Base-by-base conservation (phyloP, 1,140 invertebrate species). In the Papilio aristodemus region DNA sequence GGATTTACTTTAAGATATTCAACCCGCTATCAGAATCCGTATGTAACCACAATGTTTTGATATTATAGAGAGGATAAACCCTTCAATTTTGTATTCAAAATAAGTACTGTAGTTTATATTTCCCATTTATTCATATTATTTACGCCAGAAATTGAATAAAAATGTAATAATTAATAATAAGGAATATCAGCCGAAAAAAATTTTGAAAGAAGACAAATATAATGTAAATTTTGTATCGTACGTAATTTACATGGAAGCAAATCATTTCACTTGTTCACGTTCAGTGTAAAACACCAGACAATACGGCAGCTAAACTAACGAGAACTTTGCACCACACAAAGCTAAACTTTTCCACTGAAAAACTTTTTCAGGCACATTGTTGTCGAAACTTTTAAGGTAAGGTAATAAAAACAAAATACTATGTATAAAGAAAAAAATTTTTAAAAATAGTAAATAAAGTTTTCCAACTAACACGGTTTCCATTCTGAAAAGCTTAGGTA, bases 331-430 rank as follows among this genome's bases (percentile, higher is more conserved):
- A 14, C 19, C 14, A 43, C 17, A 63, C 38, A 63, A 64, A 46
- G 39, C 11, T 27, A 27, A 64, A 64, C 38, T 64, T 64, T 64
- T 13, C 62, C 32, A 46, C 22, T 64, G 62, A 64, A 64, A 32
- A 64, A 19, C 62, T 64, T 64, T 64, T 22, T 43, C 10, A 41
- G 62, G 39, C 19, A 25, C 14, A 64, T 43, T 64, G 13, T 64
- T 64, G 17, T 62, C 17, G 59, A 17, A 62, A 62, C 37, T 13
- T 62, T 32, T 37, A 4, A 39, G 59, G 36, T 19, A 32, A n/a
- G n/a, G n/a, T n/a, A n/a, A n/a, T n/a, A n/a, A n/a, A n/a, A n/a
- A n/a, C n/a, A n/a, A n/a, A n/a, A n/a, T n/a, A n/a, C n/a, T n/a
- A n/a, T n/a, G n/a, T n/a, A n/a, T n/a, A n/a, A n/a, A n/a, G n/a